Base-by-base conservation (phyloP, 2,888 invertebrate species). In the Chalcosyrphus nemorum region DNA sequence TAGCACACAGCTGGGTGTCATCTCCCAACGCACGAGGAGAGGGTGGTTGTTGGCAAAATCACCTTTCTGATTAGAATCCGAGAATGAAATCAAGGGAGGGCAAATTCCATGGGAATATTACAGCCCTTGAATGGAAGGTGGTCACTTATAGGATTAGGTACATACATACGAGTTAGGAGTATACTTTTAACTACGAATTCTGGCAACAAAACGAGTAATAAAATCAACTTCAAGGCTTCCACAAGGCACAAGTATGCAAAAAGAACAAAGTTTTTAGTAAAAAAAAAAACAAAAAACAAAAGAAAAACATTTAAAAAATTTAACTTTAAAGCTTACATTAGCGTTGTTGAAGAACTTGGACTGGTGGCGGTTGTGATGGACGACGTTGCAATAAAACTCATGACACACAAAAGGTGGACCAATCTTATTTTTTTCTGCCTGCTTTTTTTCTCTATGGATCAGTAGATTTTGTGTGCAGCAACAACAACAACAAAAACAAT, bases 311-410 rank as follows among this genome's bases (percentile, higher is more conserved):
- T 47, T 32, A 13, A 7, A 29, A 63, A 35, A 57, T 56, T n/a
- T 29, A 9, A n/a, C 3, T 41, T 45, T 11, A 6, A 7, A 19
- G 70, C 84, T 84, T 84, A 84, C 84, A 84, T 84, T 84, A 84
- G 84, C 68, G 80, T 65, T 68, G 61, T 80, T 82, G 80, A 80
- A 74, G 74, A 80, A 84, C 68, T 78, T 78, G 45, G 72, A 78
- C 61, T 68, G 66, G 72, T 80, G 74, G 80, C 70, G 56, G 84
- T 74, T 61, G 72, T 80, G 74, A 74, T 74, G 61, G 84, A 80
- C 74, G 80, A 80, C 72, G 74, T 80, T 84, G 74, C 80, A 80
- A 80, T 84, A 70, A 80, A 84, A 80, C 80, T 84, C 84, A 84
- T 84, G 84, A 80, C 84, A 84, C n/a, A n/a, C n/a, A n/a, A n/a